A percentile compares a stretch with the other conserved stretches of the same genome.
These are phyloP conservation scores for Acanthopagrus latus DNA, from an alignment of 2,797 vertebrate species.

Conservation along the genomic window DNA sequence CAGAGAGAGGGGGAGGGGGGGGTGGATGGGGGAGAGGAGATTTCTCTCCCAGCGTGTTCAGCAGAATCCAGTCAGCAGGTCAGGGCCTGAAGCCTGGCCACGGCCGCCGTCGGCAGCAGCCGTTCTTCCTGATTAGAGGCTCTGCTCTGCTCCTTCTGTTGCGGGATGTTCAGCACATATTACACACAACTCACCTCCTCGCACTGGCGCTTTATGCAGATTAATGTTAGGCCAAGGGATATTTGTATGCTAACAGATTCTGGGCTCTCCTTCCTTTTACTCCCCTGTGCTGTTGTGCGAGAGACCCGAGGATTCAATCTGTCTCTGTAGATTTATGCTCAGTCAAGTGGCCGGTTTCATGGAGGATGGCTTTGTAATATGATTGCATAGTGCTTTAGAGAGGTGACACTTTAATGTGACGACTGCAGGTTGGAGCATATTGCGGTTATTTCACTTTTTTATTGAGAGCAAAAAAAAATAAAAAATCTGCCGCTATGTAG, in stretches of 20 bases:
- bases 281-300: constrained; percentile 1
- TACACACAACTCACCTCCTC: constrained; percentile 60
- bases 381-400: constrained; percentile 44
- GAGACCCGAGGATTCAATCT: constrained; percentile 45
- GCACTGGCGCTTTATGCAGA: constrained; percentile 66
- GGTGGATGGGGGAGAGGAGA: background rate
- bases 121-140: constrained; percentile 64
- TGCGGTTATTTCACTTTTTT: constrained; percentile 62
- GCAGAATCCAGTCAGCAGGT: constrained; percentile 71
- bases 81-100: constrained; percentile 36
- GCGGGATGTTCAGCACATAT: constrained; percentile 63
- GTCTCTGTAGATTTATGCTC: constrained; percentile 54
- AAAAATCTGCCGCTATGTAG: constrained; percentile 51
- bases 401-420: constrained; percentile 67
- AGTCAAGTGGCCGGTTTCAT: constrained; percentile 14
- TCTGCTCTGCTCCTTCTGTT: constrained; percentile 70
- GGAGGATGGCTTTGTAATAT: constrained; percentile 37
- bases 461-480: constrained; percentile 31
- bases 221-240: constrained; percentile 64
- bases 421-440: constrained; percentile 59
- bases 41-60: constrained; percentile 55
- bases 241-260: constrained; percentile 66
- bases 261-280: constrained; percentile 13
- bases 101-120: constrained; percentile 34
- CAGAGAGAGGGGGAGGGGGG: background rate